Evolutionary conservation across 1,140 invertebrate genomes (phyloP).

Genomic region (Lepidurus couesii): DNA sequence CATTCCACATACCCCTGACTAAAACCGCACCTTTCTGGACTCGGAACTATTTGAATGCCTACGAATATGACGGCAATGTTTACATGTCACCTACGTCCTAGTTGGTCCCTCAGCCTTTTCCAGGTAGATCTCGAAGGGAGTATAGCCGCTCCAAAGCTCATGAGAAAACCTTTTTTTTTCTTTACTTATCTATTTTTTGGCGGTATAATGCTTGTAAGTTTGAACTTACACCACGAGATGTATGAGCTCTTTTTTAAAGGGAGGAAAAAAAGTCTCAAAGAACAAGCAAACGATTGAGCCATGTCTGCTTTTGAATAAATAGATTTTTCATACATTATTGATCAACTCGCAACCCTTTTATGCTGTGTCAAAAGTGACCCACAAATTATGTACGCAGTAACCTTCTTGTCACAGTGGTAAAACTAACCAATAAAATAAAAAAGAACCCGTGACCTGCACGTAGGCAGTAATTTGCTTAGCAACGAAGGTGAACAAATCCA

Average conservation of each 20-base stretch:
- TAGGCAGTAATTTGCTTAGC: neutral
- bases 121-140: neutral
- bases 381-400: slow-evolving; percentile 19
- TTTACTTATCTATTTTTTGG: neutral
- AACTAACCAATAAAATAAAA: neutral
- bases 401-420: neutral
- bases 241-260: too few relatives aligned
- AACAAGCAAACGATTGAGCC: too few relatives aligned
- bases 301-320: neutral
- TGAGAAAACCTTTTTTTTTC: neutral
- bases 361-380: slow-evolving; percentile 4
- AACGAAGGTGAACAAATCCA: neutral
- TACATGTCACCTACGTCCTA: slow-evolving; percentile 10
- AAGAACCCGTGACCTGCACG: neutral
- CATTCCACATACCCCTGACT: neutral
- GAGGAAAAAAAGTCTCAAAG: too few relatives aligned
- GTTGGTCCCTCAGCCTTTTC: neutral
- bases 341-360: neutral
- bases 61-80: neutral
- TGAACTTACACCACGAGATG: neutral
- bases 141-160: neutral
- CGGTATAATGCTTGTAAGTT: neutral
- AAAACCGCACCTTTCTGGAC: slow-evolving; percentile 10
- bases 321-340: neutral
- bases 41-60: neutral